A percentile compares a stretch with the other conserved stretches of the same genome.
Conservation (phyloP, 1,140 invertebrate genomes). For the Zaprionus ghesquierei region DNA sequence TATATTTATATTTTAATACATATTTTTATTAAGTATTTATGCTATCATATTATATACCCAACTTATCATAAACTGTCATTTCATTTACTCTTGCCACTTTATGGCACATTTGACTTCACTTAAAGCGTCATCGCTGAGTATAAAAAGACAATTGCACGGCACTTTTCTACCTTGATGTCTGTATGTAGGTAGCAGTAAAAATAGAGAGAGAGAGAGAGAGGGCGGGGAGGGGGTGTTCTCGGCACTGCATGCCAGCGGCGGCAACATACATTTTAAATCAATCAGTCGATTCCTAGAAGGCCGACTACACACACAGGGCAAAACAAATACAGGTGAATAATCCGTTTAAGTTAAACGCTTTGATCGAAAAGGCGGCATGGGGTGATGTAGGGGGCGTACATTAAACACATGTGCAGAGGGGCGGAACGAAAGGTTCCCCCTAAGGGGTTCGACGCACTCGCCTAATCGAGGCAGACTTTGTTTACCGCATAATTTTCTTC, state of each 20-base stretch:
- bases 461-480: background rate
- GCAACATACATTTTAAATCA: constrained; percentile 65
- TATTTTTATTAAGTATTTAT: too few species aligned
- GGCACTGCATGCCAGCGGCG: background rate
- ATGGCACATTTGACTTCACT: background rate
- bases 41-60: background rate
- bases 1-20: too few species aligned
- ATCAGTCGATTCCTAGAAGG: constrained; percentile 45
- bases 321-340: constrained; percentile 35
- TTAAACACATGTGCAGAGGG: background rate
- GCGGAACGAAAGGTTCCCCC: background rate
- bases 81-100: background rate
- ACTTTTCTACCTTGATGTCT: background rate
- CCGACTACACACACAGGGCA: background rate
- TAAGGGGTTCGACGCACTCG: background rate
- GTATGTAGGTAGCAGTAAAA: background rate
- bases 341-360: constrained; percentile 41
- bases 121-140: background rate
- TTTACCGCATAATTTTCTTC: background rate
- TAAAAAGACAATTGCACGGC: constrained; percentile 3
- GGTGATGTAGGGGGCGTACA: too few species aligned
- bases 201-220: too few species aligned
- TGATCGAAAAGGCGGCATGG: too few species aligned
- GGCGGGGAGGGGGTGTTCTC: background rate
- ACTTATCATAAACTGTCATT: background rate